Evolutionary conservation across 2,797 vertebrate species (phyloP).

Genomic region (Fundulus diaphanus): DNA sequence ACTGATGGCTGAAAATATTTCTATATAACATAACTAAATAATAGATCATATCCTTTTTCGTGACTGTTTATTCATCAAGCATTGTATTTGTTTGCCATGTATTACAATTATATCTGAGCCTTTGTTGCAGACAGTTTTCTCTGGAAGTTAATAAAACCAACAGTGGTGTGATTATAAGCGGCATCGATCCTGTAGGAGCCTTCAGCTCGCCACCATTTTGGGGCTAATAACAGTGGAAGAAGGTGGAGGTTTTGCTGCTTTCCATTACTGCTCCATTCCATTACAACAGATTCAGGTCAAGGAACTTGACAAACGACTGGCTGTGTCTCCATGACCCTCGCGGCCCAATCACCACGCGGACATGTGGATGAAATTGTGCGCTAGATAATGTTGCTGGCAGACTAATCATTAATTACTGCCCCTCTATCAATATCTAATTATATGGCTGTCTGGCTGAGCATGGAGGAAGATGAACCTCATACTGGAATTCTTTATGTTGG

Average conservation of each 20-base stretch:
- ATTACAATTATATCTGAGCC: neutral
- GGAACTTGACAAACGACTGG: constrained; percentile 67
- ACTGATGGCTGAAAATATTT: too few relatives aligned
- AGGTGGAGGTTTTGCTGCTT: constrained; percentile 15
- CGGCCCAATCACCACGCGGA: constrained; percentile 57
- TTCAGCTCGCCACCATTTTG: constrained; percentile 27
- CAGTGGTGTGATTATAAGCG: neutral
- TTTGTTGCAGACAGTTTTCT: neutral
- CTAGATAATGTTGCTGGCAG: constrained; percentile 70
- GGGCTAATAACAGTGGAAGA: constrained; percentile 23
- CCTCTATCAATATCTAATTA: constrained; percentile 85
- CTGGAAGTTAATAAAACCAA: neutral
- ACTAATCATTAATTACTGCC: constrained; percentile 80
- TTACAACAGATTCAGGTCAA: constrained; percentile 72
- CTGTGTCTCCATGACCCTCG: constrained; percentile 54
- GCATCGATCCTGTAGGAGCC: constrained; percentile 5
- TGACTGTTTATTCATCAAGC: neutral
- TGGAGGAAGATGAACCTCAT: constrained; percentile 62
- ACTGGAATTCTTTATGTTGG: constrained; percentile 64
- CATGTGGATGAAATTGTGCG: constrained; percentile 58
- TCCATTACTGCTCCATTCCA: constrained; percentile 59
- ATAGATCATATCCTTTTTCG: neutral
- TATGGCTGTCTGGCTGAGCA: constrained; percentile 68
- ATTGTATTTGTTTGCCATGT: neutral
- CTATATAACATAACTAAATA: too few relatives aligned